A percentile compares a stretch with the other conserved stretches of the same genome.
Conservation (phyloP, 2,888 invertebrate genomes). For the Drosophila neotestacea region DNA sequence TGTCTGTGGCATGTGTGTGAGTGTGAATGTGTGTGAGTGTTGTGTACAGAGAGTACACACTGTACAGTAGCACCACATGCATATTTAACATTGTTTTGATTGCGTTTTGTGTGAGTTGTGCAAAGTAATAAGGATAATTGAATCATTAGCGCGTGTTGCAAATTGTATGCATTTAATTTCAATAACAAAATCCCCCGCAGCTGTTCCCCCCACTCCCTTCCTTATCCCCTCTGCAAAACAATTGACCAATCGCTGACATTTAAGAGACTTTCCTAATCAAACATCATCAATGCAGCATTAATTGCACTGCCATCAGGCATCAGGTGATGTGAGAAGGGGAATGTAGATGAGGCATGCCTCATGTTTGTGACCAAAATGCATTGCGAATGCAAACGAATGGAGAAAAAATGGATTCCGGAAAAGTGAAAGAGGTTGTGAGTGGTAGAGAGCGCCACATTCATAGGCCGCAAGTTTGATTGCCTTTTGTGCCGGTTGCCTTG, state of each 20-base stretch:
- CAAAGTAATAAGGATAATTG: conserved; percentile 73
- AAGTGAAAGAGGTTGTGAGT: conserved; percentile 10
- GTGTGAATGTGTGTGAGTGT: background rate
- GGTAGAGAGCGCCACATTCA: conserved; percentile 35
- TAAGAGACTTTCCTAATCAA: conserved; percentile 56
- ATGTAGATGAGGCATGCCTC: background rate
- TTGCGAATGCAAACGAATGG: conserved; percentile 34
- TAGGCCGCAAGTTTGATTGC: conserved; percentile 74
- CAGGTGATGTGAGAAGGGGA: background rate
- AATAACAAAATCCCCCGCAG: conserved; percentile 42
- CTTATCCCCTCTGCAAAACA: background rate
- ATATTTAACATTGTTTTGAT: conserved; percentile 45
- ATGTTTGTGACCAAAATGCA: conserved; percentile 33
- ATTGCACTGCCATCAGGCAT: conserved; percentile 40
- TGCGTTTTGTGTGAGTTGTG: conserved; percentile 23
- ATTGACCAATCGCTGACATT: conserved; percentile 23
- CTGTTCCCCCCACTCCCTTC: background rate
- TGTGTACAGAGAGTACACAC: conserved; percentile 12
- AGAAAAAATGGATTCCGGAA: background rate
- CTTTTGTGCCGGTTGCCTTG: conserved; percentile 47
- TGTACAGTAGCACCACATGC: conserved; percentile 23
- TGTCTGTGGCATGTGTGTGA: background rate
- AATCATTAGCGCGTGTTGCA: conserved; percentile 71
- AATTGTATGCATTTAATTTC: conserved; percentile 69
- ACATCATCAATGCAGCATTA: conserved; percentile 61